phyloP scores from a whole-genome alignment of 2,113 vertebrate species.

The Macaca mulatta region DNA sequence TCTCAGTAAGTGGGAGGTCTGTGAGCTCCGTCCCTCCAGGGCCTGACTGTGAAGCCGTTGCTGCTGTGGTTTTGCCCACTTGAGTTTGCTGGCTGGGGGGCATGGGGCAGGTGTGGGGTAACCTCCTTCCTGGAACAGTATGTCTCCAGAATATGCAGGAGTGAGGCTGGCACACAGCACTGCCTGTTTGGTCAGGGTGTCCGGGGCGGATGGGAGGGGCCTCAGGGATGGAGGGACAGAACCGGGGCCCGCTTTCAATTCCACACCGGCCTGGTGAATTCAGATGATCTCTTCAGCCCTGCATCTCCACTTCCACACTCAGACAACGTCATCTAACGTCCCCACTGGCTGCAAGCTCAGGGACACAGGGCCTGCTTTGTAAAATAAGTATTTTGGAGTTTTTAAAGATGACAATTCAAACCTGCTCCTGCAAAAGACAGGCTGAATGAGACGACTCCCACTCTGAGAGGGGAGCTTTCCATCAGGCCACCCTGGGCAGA shows the following conservation, averaged over 20 bases:
- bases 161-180: background rate
- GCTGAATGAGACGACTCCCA: too few species aligned
- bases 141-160: background rate
- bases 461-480: background rate
- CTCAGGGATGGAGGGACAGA: background rate
- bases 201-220: background rate
- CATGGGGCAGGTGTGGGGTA: background rate
- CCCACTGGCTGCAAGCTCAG: background rate
- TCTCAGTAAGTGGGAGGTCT: background rate
- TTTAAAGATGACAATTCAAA: background rate
- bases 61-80: background rate
- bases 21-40: background rate
- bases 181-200: background rate
- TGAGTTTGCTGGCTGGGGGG: background rate
- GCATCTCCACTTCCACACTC: background rate
- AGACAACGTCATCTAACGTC: background rate
- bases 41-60: background rate
- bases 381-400: background rate
- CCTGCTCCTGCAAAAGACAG: background rate
- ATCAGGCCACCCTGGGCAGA: background rate
- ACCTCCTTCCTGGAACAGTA: background rate
- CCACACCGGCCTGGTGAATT: background rate
- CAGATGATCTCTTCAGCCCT: background rate
- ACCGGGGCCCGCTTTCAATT: background rate
- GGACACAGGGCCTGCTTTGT: background rate